Evolutionary conservation across 2,113 vertebrate species (phyloP), one percentile per base, ranked within the genome.

Genomic region (Dicaeum eximium): DNA sequence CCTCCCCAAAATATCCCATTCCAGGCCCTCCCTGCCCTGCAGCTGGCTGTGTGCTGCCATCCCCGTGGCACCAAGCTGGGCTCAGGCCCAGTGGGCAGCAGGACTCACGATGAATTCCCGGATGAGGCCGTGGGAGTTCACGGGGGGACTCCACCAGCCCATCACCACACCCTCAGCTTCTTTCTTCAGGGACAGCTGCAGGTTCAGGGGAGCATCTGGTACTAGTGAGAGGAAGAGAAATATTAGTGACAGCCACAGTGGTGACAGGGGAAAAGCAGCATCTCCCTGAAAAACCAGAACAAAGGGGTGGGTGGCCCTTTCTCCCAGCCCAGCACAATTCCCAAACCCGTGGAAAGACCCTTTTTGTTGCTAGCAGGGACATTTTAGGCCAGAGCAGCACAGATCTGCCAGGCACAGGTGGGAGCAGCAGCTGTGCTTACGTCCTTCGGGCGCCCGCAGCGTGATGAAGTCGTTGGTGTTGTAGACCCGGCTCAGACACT

Each of bases 51-150:
- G 25, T 28, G 38, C 45, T 66, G 80, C 53, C 47, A 31, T 38
- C 40, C 57, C 65, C 4, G 2, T 0, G 12, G 1, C 70, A 18
- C 50, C 11, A 4, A 35, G 48, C 56, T 20, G 56, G 48, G 54
- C 48, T 25, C 53, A 47, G 56, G 25, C 73, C 70, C 27, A 0
- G 0, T 0, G 1, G 40, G 37, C 88, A 30, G 33, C 42, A 37
- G 61, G 31, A 98, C 99, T 99, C 96, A 99, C 99, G 1, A 99
- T 98, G 95, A 99, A 99, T 77, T 99, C 99, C 64, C 99, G 98
- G 69, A 99, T 97, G 83, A 99, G 98, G 66, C 99, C 99, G 0
- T 99, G 98, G 33, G 98, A 54, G 1, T 99, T 98, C 73, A 97
- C 85, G 0, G 99, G 99, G 7, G 98, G 97, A 7, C 93, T 97